These are phyloP conservation scores for Scaptodrosophila lebanonensis DNA, from an alignment of 1,140 invertebrate genomes.

Conservation along the genomic window DNA sequence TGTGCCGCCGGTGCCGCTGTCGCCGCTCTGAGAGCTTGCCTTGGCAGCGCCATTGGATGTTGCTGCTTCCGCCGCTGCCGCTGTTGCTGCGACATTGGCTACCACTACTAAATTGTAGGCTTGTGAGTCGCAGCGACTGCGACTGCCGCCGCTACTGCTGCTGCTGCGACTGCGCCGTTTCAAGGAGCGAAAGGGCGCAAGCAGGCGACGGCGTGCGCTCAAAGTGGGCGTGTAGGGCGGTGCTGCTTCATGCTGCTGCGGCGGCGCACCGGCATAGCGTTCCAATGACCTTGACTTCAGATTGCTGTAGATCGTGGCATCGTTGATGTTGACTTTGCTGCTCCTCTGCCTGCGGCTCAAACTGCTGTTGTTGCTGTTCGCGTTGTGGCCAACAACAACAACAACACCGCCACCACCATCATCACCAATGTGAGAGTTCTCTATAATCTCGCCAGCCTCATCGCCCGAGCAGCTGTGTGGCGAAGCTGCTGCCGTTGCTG, in stretches of 20 bases:
- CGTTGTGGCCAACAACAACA: neutral
- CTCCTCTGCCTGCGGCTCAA: neutral
- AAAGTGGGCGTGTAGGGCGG: conserved; percentile 64
- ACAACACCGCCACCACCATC: too few species aligned
- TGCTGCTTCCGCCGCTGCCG: neutral
- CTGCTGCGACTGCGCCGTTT: conserved; percentile 74
- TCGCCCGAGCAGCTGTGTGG: conserved; percentile 48
- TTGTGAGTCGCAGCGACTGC: conserved; percentile 48
- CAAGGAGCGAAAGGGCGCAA: conserved; percentile 65
- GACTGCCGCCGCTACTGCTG: conserved; percentile 60
- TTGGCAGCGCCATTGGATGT: conserved; percentile 28
- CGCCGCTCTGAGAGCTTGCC: conserved; percentile 66
- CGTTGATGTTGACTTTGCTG: neutral
- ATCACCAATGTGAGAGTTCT: conserved; percentile 53
- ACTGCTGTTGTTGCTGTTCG: neutral
- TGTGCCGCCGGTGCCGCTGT: conserved; percentile 70
- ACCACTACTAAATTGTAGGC: conserved; percentile 43
- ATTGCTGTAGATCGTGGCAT: conserved; percentile 39
- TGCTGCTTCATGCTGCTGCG: conserved; percentile 40
- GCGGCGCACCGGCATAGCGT: conserved; percentile 66
- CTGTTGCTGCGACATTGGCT: conserved; percentile 39
- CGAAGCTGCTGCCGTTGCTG: conserved; percentile 29
- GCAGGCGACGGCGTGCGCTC: conserved; percentile 59
- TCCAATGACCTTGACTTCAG: conserved; percentile 75
- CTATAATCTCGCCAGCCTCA: conserved; percentile 58